These are phyloP conservation scores for Poeciliopsis turrubarensis DNA, from an alignment of 2,113 vertebrate genomes.

Conservation along the genomic window DNA sequence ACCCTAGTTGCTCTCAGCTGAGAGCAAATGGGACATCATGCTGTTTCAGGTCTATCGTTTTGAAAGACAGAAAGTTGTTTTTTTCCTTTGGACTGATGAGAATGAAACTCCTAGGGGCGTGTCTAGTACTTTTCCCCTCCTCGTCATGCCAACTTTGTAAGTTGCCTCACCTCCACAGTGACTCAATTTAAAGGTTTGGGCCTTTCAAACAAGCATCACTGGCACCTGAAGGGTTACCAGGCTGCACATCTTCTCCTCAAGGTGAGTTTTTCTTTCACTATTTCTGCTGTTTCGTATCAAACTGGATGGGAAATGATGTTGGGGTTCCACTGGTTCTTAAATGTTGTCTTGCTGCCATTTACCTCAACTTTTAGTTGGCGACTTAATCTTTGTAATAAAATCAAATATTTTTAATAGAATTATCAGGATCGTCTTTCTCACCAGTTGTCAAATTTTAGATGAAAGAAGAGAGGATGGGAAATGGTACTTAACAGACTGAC, in stretches of 20 bases:
- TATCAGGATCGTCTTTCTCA: neutral
- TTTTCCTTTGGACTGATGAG: constrained; percentile 1
- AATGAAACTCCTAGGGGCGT: constrained; percentile 40
- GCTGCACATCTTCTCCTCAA: constrained; percentile 3
- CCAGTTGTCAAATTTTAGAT: neutral
- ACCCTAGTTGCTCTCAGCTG: neutral
- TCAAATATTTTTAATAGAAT: neutral
- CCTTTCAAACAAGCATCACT: neutral
- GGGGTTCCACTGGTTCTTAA: neutral
- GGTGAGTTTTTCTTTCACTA: constrained; percentile 28
- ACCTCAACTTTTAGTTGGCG: neutral
- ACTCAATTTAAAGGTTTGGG: constrained; percentile 14
- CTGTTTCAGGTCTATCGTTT: constrained; percentile 28
- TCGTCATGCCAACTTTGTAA: constrained; percentile 14
- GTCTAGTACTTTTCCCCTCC: constrained; percentile 63
- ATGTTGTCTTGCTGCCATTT: neutral
- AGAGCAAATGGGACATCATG: constrained; percentile 18
- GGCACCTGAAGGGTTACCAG: neutral
- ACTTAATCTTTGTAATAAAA: neutral
- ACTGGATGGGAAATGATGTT: neutral
- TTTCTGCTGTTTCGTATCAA: neutral
- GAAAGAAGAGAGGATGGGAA: neutral
- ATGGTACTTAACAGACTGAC: neutral
- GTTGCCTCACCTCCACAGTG: constrained; percentile 12
- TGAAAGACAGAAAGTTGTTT: neutral